These are phyloP conservation scores for Ganaspis brasiliensis DNA, from an alignment of 2,888 invertebrate genomes.

Conservation along the genomic window DNA sequence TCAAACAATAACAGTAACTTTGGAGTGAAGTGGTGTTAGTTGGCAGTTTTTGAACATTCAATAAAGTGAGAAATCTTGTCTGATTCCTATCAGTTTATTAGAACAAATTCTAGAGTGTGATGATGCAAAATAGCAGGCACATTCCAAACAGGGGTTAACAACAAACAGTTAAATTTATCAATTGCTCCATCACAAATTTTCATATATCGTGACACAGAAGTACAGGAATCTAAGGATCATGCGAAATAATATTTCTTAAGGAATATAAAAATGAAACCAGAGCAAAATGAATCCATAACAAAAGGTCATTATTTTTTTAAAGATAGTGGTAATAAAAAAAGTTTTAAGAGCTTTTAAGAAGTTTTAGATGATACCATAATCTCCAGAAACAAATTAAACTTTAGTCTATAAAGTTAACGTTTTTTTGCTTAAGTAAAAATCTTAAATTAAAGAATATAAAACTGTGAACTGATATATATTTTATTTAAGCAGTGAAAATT, in stretches of 20 bases:
- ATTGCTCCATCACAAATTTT: neutral
- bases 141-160: slow-evolving; percentile 63
- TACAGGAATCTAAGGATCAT: neutral
- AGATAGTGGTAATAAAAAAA: no score
- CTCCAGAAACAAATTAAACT: no score
- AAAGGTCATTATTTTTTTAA: no score
- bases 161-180: slow-evolving; percentile 42
- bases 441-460: no score
- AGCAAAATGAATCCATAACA: no score
- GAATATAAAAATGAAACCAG: neutral
- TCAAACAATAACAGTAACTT: neutral
- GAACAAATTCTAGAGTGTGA: slow-evolving; percentile 17
- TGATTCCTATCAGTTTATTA: slow-evolving; percentile 10
- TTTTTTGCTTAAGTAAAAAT: no score
- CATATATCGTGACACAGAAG: neutral
- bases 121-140: slow-evolving; percentile 69
- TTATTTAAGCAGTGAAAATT: no score
- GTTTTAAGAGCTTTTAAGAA: no score
- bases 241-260: slow-evolving; percentile 1
- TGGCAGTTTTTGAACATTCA: slow-evolving; percentile 7
- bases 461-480: no score
- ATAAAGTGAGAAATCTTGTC: neutral
- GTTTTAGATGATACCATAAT: no score
- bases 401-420: no score
- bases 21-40: slow-evolving; percentile 13